Base-by-base conservation (phyloP, 1,140 invertebrate species). In the Hypsibius dujardini region DNA sequence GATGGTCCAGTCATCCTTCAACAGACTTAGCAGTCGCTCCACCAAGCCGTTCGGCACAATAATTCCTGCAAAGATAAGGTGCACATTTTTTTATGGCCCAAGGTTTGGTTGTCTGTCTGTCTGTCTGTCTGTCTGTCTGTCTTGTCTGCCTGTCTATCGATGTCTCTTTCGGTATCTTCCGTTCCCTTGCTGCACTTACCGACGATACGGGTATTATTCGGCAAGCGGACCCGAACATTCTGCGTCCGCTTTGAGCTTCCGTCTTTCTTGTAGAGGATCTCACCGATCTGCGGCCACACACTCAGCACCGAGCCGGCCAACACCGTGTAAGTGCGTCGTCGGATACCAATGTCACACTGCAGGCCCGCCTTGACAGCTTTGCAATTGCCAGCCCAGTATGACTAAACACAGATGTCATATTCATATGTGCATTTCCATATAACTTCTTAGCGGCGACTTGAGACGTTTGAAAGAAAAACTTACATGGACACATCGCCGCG, bases 251-350 rank as follows among this genome's bases (percentile, higher is more conserved):
- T 86, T 28, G 28, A 28, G 75, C 86, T 84, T 71, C 86, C 84
- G 45, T 77, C 79, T 73, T 79, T 75, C n/a, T 77, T 76, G 2
- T 78, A 77, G 1, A 86, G 74, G 7, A 83, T 87, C 59, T 84
- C 84, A 81, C 98, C 95, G 3, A 97, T 88, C 71, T 90, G 86
- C 74, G 88, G 87, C 95, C 95, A 98, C 12, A 97, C 92, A 70
- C 89, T 90, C 69, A 98, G 82, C 71, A 98, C 92, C 1, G 91
- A 93, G 46, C 95, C 95, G 71, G 91, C 86, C 12, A 98, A 82
- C 45, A 98, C 90, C 80, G 95, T 88, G 79, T 96, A 97, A 45
- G 88, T 88, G 73, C 94, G 85, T 74, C 87, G 85, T 47, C 95
- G 84, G 67, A 95, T 80, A 1, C 95, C 95, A 70, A 93, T 85